Conservation (phyloP, 1,140 invertebrate species). For the Forficula auricularia region DNA sequence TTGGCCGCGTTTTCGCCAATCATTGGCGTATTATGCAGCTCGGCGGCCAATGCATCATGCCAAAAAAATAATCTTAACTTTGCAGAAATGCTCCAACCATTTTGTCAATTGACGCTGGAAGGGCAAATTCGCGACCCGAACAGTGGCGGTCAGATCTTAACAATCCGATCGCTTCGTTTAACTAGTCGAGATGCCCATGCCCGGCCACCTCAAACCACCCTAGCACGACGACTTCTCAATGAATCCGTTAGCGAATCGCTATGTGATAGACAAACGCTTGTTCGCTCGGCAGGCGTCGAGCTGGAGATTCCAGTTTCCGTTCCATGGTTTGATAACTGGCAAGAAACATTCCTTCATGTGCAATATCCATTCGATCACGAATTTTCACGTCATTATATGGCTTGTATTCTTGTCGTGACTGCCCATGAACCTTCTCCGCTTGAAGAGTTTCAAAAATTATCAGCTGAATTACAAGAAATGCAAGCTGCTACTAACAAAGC, state of each 20-base stretch:
- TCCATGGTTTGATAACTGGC: conserved; percentile 94
- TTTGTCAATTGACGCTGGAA: conserved; percentile 59
- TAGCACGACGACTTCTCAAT: conserved; percentile 70
- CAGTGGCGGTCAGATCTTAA: conserved; percentile 37
- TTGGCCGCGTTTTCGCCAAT: conserved; percentile 75
- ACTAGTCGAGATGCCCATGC: conserved; percentile 63
- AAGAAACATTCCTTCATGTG: conserved; percentile 75
- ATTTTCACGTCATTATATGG: conserved; percentile 84
- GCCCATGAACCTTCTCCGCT: background rate
- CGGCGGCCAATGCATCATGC: conserved; percentile 62
- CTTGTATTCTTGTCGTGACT: conserved; percentile 39
- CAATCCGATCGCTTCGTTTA: conserved; percentile 62
- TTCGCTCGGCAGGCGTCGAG: conserved; percentile 29
- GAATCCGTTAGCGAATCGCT: conserved; percentile 60
- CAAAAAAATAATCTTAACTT: conserved; percentile 83
- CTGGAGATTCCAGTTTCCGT: conserved; percentile 53
- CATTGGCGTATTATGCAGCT: conserved; percentile 67
- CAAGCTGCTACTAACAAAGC: background rate
- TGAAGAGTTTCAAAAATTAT: background rate
- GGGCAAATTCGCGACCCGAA: conserved; percentile 69
- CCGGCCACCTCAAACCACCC: conserved; percentile 59
- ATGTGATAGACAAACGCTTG: conserved; percentile 40
- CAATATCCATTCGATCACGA: conserved; percentile 87
- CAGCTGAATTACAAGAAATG: background rate
- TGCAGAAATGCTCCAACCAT: conserved; percentile 77